Evolutionary conservation across 2,113 vertebrate species (phyloP), one percentile per base, ranked within the genome.

Genomic region (Pagrus major): DNA sequence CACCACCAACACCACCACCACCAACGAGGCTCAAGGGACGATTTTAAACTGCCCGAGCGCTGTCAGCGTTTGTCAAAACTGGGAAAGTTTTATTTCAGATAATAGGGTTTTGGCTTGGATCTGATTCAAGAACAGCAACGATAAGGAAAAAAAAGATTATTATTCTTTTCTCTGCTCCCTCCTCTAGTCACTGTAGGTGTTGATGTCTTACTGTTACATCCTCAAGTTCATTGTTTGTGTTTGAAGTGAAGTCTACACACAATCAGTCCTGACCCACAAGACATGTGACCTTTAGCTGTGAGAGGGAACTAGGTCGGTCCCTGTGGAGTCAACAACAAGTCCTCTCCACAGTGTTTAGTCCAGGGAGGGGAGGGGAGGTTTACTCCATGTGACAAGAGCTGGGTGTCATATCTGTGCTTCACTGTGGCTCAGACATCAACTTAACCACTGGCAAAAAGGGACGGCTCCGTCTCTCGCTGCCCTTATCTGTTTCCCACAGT

Each of bases 261-360:
- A 35, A 3, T 33, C 37, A 46, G 64, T 25, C 49, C 39, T 23
- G 31, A 70, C 60, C 75, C 29, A 42, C 65, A 21, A 64, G 83
- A 70, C 69, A 55, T 46, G 74, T 61, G 85, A 83, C 90, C 90
- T 90, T 86, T 74, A 82, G 69, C 84, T 80, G 69, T 9, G 1
- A 77, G 81, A 84, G 68, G 82, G 80, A 91, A 87, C 71, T 89
- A 46, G 91, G 92, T 89, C 75, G 47, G 67, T 47, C 65, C 77
- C 85, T 0, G 78, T 31, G 69, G 88, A 90, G 84, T 63, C 47
- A 76, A 90, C 84, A 80, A 85, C 90, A 89, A 78, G 81, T 78
- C 59, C 37, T 63, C 76, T 65, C 83, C 35, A 23, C 81, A 60
- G 80, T 14, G 81, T 78, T 70, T 23, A 47, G 79, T 71, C 51